phyloP scores from a whole-genome alignment of 1,140 invertebrate species.

The Brachionus rotundiformis region DNA sequence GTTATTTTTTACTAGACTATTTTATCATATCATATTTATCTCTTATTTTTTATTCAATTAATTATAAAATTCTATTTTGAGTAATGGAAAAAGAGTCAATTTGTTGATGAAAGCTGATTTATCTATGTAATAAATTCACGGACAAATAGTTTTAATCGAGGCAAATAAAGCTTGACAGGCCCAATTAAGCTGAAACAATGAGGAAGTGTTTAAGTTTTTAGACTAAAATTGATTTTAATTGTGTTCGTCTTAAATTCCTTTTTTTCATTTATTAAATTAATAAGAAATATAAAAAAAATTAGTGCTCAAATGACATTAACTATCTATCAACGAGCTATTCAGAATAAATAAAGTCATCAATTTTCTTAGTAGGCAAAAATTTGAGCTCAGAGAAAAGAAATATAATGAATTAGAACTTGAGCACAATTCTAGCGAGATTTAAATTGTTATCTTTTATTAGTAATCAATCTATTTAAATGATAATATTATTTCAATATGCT shows the following conservation, averaged over 20 bases:
- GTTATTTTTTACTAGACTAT: slow-evolving; percentile 1
- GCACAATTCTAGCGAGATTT: slow-evolving; percentile 10
- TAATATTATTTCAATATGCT: slow-evolving; percentile 50
- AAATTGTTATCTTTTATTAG: slow-evolving; percentile 43
- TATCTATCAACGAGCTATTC: neutral
- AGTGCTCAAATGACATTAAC: slow-evolving; percentile 3
- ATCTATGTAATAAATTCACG: slow-evolving; percentile 25
- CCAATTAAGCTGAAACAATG: neutral
- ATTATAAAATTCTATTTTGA: neutral
- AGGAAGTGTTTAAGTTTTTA: slow-evolving; percentile 34
- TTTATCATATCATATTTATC: neutral
- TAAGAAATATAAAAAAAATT: neutral
- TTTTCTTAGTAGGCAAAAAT: slow-evolving; percentile 39
- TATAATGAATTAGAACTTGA: slow-evolving; percentile 12
- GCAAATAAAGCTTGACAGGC: neutral
- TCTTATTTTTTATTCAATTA: neutral
- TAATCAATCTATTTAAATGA: slow-evolving; percentile 38
- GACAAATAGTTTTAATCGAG: slow-evolving; percentile 15
- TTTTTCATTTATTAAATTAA: neutral
- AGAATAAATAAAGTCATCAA: slow-evolving; percentile 17
- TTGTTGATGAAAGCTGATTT: neutral
- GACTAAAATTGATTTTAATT: slow-evolving; percentile 34
- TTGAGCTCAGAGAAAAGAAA: neutral
- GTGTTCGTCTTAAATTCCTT: slow-evolving; percentile 28
- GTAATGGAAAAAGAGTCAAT: neutral